Evolutionary conservation across 2,113 vertebrate species (phyloP).

Genomic region (Acinonyx jubatus): DNA sequence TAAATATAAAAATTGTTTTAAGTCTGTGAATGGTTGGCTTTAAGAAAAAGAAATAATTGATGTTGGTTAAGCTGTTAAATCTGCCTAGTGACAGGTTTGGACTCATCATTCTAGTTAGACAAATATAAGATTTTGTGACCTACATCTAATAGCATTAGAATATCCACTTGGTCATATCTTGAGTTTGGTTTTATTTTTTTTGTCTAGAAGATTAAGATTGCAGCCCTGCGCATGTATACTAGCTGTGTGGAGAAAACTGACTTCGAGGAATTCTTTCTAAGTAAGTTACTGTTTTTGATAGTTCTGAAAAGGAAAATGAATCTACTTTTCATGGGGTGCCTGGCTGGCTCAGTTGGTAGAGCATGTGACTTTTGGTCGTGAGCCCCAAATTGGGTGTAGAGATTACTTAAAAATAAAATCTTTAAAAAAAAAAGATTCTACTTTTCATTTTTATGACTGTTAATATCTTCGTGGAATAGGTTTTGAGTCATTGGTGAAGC

Average conservation of each 20-base stretch:
- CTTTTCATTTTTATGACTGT: slow-evolving; percentile 40
- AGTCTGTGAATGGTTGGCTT: slow-evolving; percentile 1
- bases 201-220: slow-evolving; percentile 97
- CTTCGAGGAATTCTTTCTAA: slow-evolving; percentile 96
- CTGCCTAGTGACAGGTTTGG: not conserved
- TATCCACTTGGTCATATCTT: slow-evolving; percentile 7
- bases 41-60: not conserved
- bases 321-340: slow-evolving; percentile 11
- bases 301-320: slow-evolving; percentile 54
- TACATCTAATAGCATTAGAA: not conserved
- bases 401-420: not conserved
- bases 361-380: not conserved
- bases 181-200: slow-evolving; percentile 73
- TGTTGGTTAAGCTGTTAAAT: slow-evolving; percentile 25
- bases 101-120: slow-evolving; percentile 10
- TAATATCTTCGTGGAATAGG: slow-evolving; percentile 7
- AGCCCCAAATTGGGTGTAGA: not conserved
- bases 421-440: slow-evolving; percentile 4
- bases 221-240: slow-evolving; percentile 97
- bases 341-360: not conserved
- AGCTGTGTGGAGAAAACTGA: slow-evolving; percentile 98
- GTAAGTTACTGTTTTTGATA: slow-evolving; percentile 87
- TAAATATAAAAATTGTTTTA: slow-evolving; percentile 34
- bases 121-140: slow-evolving; percentile 12
- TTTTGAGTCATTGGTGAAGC: not conserved